These are phyloP conservation scores for Catharus bicknelli DNA, from an alignment of 2,113 vertebrate species.

Conservation along the genomic window DNA sequence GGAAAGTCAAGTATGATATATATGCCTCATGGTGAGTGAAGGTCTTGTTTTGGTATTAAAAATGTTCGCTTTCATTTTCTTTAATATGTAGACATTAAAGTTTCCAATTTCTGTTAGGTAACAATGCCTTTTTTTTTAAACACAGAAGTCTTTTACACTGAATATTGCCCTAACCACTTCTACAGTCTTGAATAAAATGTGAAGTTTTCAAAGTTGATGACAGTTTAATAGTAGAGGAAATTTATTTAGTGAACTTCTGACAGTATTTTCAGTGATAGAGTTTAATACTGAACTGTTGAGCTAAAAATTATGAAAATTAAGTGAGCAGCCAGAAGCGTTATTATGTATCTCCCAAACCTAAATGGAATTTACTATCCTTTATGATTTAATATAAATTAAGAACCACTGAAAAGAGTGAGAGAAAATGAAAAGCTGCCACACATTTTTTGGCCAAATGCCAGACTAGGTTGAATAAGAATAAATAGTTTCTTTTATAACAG, in stretches of 20 bases:
- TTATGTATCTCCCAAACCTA: neutral
- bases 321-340: neutral
- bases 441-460: neutral
- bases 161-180: neutral
- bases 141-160: neutral
- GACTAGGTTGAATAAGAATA: neutral
- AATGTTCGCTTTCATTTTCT: neutral
- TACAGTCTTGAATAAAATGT: neutral
- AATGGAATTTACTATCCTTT: neutral
- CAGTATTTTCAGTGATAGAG: neutral
- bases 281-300: conserved; percentile 9
- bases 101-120: neutral
- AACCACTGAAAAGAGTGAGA: neutral
- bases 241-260: conserved; percentile 18
- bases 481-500: neutral
- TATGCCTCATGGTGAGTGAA: neutral
- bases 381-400: neutral
- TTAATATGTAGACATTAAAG: neutral
- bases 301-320: conserved; percentile 20
- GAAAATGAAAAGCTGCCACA: neutral
- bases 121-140: neutral
- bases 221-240: conserved; percentile 7
- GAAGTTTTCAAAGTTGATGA: conserved; percentile 13
- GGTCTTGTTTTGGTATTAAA: neutral
- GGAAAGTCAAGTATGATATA: conserved; percentile 7